Evolutionary conservation across 2,113 vertebrate species (phyloP), one percentile per base, ranked within the genome.

Genomic region (Leucosticte australis): DNA sequence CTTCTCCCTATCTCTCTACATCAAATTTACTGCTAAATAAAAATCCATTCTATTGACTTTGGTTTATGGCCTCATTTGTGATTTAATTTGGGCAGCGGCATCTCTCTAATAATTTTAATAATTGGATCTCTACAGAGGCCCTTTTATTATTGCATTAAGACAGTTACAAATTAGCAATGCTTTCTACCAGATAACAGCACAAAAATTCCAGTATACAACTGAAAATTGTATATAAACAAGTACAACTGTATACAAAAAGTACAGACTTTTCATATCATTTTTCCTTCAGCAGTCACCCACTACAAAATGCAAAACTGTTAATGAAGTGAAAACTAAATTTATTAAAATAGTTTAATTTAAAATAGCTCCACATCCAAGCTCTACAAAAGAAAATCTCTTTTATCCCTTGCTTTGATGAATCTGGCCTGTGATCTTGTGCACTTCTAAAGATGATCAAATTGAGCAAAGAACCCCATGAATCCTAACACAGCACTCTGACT

Each of bases 361-460:
- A 87, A 90, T 77, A 91, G 55, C 59, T 86, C 59, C 50, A 55
- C 67, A 87, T 86, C 46, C 59, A 83, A 70, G 55, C 53, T 55
- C 35, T 74, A 91, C 75, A 91, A 95, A 95, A 67, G 78, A 80
- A 94, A 92, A 87, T 76, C 78, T 85, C 93, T 95, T 94, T 96
- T 83, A 94, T 92, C 70, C 44, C 42, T 77, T 62, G 37, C 94
- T 95, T 97, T 96, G 91, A 95, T 96, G 87, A 91, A 83, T 94
- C 57, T 80, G 67, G 70, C 63, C 75, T 96, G 90, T 95, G 94
- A 96, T 96, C 91, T 95, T 77, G 37, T 63, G 75, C 77, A 89
- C 75, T 93, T 92, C 82, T 96, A 82, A 93, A 68, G 86, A 95
- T 50, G 56, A 89, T 90, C 44, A 96, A 96, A 96, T 89, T 90